These are phyloP conservation scores for Oceanodroma leucorhoa DNA, from an alignment of 2,797 vertebrate species.

Conservation along the genomic window DNA sequence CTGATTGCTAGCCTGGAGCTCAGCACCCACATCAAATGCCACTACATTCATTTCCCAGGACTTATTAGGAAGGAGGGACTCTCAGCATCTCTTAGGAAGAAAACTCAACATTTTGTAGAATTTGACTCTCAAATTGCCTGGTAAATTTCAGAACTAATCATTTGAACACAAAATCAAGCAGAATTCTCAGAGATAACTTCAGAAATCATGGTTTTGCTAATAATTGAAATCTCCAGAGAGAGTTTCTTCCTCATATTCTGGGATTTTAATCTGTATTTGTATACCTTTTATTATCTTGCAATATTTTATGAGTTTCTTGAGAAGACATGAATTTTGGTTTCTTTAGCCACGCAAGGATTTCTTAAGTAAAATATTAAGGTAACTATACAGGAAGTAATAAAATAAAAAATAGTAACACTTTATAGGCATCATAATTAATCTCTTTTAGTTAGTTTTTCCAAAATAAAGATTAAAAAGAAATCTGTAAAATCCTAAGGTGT, in stretches of 20 bases:
- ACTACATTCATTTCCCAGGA: not conserved
- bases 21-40: not conserved
- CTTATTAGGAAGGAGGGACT: not conserved
- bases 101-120: not conserved
- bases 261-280: not conserved
- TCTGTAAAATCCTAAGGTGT: not conserved
- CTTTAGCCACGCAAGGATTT: not conserved
- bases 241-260: not conserved
- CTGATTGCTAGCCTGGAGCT: not conserved
- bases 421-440: not conserved
- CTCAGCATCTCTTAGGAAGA: not conserved
- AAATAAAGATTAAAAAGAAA: not conserved
- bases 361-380: not conserved
- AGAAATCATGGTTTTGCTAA: not conserved
- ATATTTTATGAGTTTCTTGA: not conserved
- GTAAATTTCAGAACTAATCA: not conserved
- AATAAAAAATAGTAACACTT: not conserved
- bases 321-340: not conserved
- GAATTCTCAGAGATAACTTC: not conserved
- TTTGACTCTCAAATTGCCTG: not conserved
- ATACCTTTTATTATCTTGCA: not conserved
- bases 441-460: not conserved
- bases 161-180: not conserved
- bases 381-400: not conserved
- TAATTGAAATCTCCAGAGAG: not conserved